Evolutionary conservation across 2,113 vertebrate genomes (phyloP), one percentile per base, ranked within the genome.

Genomic region (Echinops telfairi): DNA sequence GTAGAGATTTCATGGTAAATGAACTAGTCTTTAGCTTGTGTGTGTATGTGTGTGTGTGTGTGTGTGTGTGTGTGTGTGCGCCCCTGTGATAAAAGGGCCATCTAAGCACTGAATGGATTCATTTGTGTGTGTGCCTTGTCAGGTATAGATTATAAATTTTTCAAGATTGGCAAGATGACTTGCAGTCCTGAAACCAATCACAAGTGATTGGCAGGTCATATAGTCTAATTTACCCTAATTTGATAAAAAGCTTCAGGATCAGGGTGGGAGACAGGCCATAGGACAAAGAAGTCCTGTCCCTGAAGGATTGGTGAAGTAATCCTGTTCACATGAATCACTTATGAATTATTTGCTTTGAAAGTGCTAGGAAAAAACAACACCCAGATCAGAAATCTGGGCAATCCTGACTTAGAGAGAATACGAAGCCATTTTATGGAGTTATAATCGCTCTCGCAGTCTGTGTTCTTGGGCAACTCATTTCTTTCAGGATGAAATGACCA

Each of bases 271-370:
- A 20, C 25, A 68, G 4, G 76, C 64, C 76, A 6, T 40, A 70
- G 84, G 82, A 71, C 71, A 78, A 60, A 25, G 0, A n/a, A 75
- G 14, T 64, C 84, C 12, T 70, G 25, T 33, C 31, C 0, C 0
- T 19, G n/a, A 83, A 73, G 31, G 12, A 53, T 22, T 92, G 82
- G 43, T 66, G 25, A 84, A 85, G 11, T 58, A 58, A 40, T 77
- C 71, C 92, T 89, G 82, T 15, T 7, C 29, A n/a, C 75, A 17
- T 43, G 75, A 58, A 60, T 53, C 27, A 38, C 17, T n/a, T 66
- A 20, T 73, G 82, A 47, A 58, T 53, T 70, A 38, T 40, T 89
- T 88, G 25, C 36, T 85, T 75, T 92, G 86, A 78, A 89, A 93
- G 84, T 47, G 29, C 40, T 47, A 43, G 17, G 57, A 78, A 76